These are phyloP conservation scores for Sesamia nonagrioides DNA, from an alignment of 1,140 invertebrate genomes.

Conservation along the genomic window DNA sequence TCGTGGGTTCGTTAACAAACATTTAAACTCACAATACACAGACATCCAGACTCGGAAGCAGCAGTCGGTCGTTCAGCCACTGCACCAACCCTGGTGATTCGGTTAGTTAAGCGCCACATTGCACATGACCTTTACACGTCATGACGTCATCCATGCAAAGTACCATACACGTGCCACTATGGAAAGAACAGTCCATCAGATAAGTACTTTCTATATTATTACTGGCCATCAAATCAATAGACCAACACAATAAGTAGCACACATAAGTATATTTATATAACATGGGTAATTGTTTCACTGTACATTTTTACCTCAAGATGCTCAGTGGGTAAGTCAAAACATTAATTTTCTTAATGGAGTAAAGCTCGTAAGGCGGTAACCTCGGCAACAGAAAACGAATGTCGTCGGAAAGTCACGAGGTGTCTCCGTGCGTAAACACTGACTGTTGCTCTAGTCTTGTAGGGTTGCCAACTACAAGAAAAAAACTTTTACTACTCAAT, in stretches of 20 bases:
- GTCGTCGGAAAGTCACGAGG: conserved; percentile 62
- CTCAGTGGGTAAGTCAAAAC: conserved; percentile 78
- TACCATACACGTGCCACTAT: neutral
- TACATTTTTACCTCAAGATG: conserved; percentile 53
- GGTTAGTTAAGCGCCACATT: too few species aligned
- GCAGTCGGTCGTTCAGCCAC: too few species aligned
- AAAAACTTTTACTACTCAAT: neutral
- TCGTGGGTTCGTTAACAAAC: too few species aligned
- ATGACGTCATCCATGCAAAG: conserved; percentile 3
- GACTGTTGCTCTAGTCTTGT: conserved; percentile 64
- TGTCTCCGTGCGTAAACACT: conserved; percentile 76
- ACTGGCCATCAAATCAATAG: conserved; percentile 18
- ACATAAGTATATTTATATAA: neutral
- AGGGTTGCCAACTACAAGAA: conserved; percentile 18
- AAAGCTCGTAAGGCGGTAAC: conserved; percentile 79
- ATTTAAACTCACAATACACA: too few species aligned
- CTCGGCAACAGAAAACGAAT: conserved; percentile 72
- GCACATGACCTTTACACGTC: neutral
- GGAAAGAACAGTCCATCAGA: neutral
- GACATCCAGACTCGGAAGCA: too few species aligned
- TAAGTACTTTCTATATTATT: conserved; percentile 11
- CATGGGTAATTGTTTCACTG: conserved; percentile 24
- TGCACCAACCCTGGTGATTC: too few species aligned
- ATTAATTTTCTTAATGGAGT: conserved; percentile 87
- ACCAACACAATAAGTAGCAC: neutral